Evolutionary conservation across 2,797 vertebrate genomes (phyloP), one percentile per base, ranked within the genome.

Genomic region (Oryzias sinensis): DNA sequence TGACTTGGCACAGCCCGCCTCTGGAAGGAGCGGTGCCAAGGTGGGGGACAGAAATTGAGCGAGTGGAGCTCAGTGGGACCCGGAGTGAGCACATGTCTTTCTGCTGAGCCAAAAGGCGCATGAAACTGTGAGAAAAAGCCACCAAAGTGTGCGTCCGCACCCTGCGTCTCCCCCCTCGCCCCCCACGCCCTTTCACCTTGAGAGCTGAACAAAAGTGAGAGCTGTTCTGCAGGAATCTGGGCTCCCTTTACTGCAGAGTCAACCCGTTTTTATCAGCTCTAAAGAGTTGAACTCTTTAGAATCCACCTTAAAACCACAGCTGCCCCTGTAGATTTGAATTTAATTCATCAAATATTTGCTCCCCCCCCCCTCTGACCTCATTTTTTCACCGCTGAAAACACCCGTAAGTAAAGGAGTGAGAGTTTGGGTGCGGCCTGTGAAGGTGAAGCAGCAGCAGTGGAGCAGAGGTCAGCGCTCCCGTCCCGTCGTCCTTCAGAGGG

Each of bases 51-150:
- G 89, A 90, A 88, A 83, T 73, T 85, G 88, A 89, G 82, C 71
- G 86, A 89, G 84, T 86, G 80, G 84, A 81, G 79, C 90, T 78
- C 90, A 89, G 90, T 87, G 85, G 90, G 89, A 83, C 79, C 74
- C 67, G 37, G 77, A 77, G 83, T 68, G 70, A 91, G 88, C 91
- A 91, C 90, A 90, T 91, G 90, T 90, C 88, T 89, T 89, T 85
- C 68, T 75, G 76, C 84, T 60, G 84, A 91, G 90, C 89, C 90
- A 92, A 90, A 85, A 80, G 37, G 67, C 76, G 64, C 74, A 58
- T 79, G 74, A 79, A 85, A 81, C 72, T 77, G 78, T 77, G 76
- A 75, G 73, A 79, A 83, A 79, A 76, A 71, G 3, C 65, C 74
- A 82, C 49, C 66, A 72, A 83, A 74, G 47, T 47, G 74, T 29